phyloP scores from a whole-genome alignment of 2,113 vertebrate genomes.

The Pachycephala philippinensis region DNA sequence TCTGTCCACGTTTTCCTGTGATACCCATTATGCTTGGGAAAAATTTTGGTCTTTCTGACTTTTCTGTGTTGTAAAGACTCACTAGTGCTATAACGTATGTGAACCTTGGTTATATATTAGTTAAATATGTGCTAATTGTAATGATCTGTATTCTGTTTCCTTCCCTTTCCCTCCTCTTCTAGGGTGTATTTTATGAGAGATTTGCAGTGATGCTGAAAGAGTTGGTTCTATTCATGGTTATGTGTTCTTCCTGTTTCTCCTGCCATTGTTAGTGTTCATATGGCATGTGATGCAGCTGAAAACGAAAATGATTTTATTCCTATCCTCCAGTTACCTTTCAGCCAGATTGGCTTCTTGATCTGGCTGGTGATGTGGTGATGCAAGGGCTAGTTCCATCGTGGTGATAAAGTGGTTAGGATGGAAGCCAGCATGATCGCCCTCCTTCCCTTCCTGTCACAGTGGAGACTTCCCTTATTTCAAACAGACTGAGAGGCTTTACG shows the following conservation, averaged over 20 bases:
- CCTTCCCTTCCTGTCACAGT: neutral
- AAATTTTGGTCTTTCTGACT: neutral
- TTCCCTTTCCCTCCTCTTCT: neutral
- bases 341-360: neutral
- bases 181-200: neutral
- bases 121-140: neutral
- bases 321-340: neutral
- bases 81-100: neutral
- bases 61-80: neutral
- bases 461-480: neutral
- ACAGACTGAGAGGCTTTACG: neutral
- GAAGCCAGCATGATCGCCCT: rapidly evolving
- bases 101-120: neutral
- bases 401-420: neutral
- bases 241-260: neutral
- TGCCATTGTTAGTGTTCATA: neutral
- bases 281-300: neutral
- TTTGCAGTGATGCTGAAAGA: neutral
- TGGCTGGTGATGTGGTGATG: neutral
- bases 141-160: neutral
- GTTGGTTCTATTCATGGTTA: neutral
- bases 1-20: neutral
- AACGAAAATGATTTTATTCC: neutral
- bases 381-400: neutral
- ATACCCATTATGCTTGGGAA: neutral